Conservation (phyloP, 2,113 vertebrate genomes). For the Ophiodon elongatus region DNA sequence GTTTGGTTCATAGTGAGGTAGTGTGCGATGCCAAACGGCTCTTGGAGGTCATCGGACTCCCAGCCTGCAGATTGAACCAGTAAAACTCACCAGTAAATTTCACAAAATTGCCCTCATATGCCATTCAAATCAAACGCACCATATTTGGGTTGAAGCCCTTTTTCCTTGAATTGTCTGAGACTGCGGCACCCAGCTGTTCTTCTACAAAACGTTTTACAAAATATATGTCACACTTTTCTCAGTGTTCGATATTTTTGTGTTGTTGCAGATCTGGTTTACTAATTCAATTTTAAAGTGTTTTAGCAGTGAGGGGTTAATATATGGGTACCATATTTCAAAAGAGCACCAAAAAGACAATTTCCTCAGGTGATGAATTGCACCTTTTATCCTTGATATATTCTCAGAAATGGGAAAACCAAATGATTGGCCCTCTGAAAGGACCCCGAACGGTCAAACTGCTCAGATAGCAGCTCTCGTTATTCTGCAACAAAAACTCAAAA, state of each 20-base stretch:
- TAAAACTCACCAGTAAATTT: conserved; percentile 10
- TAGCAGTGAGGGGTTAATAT: not conserved
- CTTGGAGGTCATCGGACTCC: conserved; percentile 75
- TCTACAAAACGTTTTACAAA: not conserved
- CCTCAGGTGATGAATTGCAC: not conserved
- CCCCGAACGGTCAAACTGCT: not conserved
- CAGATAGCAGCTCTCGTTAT: conserved; percentile 14
- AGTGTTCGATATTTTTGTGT: not conserved
- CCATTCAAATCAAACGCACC: conserved; percentile 8
- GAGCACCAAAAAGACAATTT: conserved; percentile 21
- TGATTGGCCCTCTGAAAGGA: conserved; percentile 24
- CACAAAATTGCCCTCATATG: conserved; percentile 3
- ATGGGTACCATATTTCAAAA: conserved; percentile 15
- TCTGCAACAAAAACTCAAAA: conserved; percentile 2
- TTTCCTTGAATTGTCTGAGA: not conserved
- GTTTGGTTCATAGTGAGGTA: conserved; percentile 28
- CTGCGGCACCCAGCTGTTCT: conserved; percentile 3
- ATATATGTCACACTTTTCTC: conserved; percentile 2
- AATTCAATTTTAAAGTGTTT: not conserved
- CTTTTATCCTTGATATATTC: conserved; percentile 24
- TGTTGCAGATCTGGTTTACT: not conserved
- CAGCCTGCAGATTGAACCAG: conserved; percentile 76
- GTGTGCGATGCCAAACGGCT: conserved; percentile 65
- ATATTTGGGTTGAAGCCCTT: not conserved
- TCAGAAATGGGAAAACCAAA: conserved; percentile 27